Conservation (phyloP, 2,113 vertebrate species). For the Neolamprologus tretocephalus region DNA sequence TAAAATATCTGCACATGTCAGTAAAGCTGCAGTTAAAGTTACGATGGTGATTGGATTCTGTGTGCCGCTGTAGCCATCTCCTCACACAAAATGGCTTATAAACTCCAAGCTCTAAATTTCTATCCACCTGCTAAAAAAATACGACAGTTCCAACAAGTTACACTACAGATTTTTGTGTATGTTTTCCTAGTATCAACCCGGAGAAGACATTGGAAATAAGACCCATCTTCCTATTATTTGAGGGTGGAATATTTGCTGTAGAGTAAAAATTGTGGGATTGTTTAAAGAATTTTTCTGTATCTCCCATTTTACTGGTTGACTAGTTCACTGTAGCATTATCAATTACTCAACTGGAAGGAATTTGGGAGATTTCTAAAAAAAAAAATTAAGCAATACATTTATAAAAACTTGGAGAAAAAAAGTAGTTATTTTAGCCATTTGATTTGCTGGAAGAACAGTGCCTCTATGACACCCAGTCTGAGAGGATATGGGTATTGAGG, state of each 20-base stretch:
- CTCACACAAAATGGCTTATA: not conserved
- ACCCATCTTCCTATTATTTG: not conserved
- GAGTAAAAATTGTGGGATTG: not conserved
- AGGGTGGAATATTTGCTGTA: not conserved
- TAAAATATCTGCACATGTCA: not conserved
- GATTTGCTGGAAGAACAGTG: not conserved
- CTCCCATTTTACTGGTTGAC: not conserved
- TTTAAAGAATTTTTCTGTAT: not conserved
- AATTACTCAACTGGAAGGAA: not conserved
- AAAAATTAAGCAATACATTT: not conserved
- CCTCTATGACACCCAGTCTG: not conserved
- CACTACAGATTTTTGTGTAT: not conserved
- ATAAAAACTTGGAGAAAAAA: not conserved
- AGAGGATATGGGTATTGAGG: not conserved
- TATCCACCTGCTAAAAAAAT: not conserved
- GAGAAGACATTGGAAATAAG: not conserved
- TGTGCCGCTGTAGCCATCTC: not conserved
- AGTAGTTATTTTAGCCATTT: not conserved
- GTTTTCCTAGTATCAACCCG: not conserved
- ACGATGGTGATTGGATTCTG: not conserved
- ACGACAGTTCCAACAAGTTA: not conserved
- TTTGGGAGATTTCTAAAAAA: not conserved
- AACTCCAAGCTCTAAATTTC: not conserved
- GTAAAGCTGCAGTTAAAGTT: not conserved
- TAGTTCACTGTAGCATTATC: not conserved